A percentile compares a stretch with the other conserved stretches of the same genome.
Evolutionary conservation across 2,797 vertebrate species (phyloP).

Genomic region (Diglossa cyanea): DNA sequence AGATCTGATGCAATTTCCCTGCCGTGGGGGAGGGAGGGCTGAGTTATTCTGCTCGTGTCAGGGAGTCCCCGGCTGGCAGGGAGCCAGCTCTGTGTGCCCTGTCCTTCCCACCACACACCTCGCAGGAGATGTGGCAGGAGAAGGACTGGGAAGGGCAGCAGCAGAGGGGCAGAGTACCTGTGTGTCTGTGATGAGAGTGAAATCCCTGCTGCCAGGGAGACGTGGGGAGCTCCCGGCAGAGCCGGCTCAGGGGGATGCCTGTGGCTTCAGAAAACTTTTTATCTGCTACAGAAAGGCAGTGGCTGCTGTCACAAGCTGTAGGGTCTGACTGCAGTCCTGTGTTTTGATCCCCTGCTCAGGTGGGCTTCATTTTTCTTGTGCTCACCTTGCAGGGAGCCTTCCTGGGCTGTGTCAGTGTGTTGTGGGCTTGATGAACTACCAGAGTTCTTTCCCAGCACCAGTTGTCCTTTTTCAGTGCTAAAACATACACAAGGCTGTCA

Average conservation of each 20-base stretch:
- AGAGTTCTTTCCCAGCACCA: background rate
- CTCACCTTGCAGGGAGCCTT: background rate
- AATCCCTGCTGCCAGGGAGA: background rate
- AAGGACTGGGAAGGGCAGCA: background rate
- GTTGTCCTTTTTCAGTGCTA: background rate
- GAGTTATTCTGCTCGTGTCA: background rate
- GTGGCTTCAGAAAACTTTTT: background rate
- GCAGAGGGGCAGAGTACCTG: fast-evolving
- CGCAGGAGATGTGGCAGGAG: background rate
- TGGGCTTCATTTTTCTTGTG: background rate
- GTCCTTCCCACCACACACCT: background rate
- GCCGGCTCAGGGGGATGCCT: fast-evolving
- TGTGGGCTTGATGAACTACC: background rate
- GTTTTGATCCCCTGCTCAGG: background rate
- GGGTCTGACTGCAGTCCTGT: background rate
- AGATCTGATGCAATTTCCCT: background rate
- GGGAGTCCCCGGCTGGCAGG: background rate
- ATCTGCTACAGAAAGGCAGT: background rate
- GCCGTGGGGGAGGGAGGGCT: background rate
- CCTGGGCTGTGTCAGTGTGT: background rate
- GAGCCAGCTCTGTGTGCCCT: background rate
- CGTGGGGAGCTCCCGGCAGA: background rate
- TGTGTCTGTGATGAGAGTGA: background rate
- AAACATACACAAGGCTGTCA: background rate
- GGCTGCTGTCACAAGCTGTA: background rate